Conservation (phyloP, 2,888 invertebrate genomes). For the Bedellia somnulentella region DNA sequence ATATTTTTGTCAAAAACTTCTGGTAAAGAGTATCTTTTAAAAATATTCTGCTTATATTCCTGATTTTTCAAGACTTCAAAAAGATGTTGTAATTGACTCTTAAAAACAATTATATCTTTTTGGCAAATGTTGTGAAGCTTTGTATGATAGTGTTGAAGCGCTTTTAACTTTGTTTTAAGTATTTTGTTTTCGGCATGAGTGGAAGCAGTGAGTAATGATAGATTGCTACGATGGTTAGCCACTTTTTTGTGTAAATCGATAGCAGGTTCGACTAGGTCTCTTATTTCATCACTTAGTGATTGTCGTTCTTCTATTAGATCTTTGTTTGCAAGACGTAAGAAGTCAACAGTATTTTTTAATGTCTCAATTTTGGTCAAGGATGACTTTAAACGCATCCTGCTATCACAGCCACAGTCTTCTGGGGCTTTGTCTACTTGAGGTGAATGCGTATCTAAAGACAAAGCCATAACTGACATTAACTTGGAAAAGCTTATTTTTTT, state of each 20-base stretch:
- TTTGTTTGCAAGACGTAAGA: slow-evolving; percentile 21
- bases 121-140: slow-evolving; percentile 39
- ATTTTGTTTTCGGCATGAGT: slow-evolving; percentile 45
- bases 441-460: too few species aligned
- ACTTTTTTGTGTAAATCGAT: slow-evolving; percentile 40
- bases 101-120: slow-evolving; percentile 39
- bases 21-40: slow-evolving; percentile 35
- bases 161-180: slow-evolving; percentile 37
- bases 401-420: too few species aligned
- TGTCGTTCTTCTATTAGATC: slow-evolving; percentile 26
- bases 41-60: slow-evolving; percentile 19
- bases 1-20: slow-evolving; percentile 28
- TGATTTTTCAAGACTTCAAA: slow-evolving; percentile 28
- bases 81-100: slow-evolving; percentile 30
- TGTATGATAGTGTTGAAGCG: slow-evolving; percentile 36
- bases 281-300: slow-evolving; percentile 26
- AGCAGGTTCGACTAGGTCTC: slow-evolving; percentile 25
- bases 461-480: too few species aligned
- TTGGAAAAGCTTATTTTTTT: too few species aligned
- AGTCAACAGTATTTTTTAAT: slow-evolving; percentile 16
- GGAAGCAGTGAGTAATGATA: slow-evolving; percentile 44
- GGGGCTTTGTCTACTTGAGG: too few species aligned
- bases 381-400: too few species aligned
- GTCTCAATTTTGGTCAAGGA: slow-evolving; percentile 25
- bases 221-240: slow-evolving; percentile 34